Conservation (phyloP, 2,888 invertebrate genomes). For the Lingula anatina region DNA sequence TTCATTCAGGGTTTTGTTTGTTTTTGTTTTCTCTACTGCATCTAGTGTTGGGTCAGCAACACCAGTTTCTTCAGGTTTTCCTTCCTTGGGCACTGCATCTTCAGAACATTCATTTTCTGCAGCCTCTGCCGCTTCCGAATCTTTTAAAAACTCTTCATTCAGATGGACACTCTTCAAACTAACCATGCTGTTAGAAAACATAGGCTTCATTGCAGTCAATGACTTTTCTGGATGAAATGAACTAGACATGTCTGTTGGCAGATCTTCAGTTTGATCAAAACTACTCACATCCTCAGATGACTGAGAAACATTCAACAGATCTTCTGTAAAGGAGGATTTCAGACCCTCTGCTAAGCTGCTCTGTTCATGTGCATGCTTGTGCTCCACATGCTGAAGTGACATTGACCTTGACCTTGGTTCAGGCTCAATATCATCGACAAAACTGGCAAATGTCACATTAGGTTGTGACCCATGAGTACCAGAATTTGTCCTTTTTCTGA, state of each 20-base stretch:
- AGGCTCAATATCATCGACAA: too few relatives aligned
- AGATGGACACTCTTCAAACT: conserved; percentile 47
- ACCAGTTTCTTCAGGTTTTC: neutral
- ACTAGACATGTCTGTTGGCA: too few relatives aligned
- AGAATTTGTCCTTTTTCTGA: too few relatives aligned
- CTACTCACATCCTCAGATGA: too few relatives aligned
- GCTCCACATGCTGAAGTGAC: too few relatives aligned
- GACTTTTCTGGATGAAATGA: too few relatives aligned
- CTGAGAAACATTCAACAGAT: neutral
- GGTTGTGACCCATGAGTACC: too few relatives aligned
- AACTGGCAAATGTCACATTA: too few relatives aligned
- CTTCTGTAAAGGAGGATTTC: neutral
- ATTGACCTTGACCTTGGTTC: too few relatives aligned
- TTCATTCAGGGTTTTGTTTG: conserved; percentile 19
- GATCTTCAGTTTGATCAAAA: too few relatives aligned
- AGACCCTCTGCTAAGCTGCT: neutral
- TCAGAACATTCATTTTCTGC: neutral
- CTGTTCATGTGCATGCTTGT: neutral
- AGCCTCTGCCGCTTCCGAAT: neutral
- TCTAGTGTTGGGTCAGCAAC: neutral
- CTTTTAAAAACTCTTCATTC: neutral
- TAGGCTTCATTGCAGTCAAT: conserved; percentile 16
- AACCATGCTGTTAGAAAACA: conserved; percentile 80
- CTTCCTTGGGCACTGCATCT: neutral
- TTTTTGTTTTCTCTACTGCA: conserved; percentile 2